Base-by-base conservation (phyloP, 2,113 vertebrate species). In the Pampusana beccarii region DNA sequence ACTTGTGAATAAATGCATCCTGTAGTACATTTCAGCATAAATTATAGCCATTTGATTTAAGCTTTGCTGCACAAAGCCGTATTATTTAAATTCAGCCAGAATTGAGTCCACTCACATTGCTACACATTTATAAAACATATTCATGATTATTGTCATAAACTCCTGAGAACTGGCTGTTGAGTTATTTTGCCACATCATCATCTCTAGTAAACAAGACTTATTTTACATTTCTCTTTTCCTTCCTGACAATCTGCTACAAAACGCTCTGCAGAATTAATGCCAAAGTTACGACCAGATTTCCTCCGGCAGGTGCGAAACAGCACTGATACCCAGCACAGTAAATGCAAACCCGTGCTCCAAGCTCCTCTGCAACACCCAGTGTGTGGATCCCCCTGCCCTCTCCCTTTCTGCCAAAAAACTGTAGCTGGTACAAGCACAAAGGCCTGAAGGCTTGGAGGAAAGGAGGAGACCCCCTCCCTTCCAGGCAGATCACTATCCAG, bases 1-100 rank as follows among this genome's bases (percentile, higher is more conserved):
- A 90, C 96, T 95, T 94, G 48, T 92, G 97, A 96, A 93, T 95
- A 97, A 96, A 97, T 96, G 93, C 87, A 91, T 93, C 85, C 62
- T 44, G 86, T 58, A 92, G 93, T 80, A 94, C 80, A 82, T 94
- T 89, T 92, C 92, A 74, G 81, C 93, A 94, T 96, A 93, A 95
- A 94, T 97, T 96, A 93, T 54, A 78, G 28, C 46, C 70, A 19
- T 80, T 83, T 92, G 95, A 95, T 95, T 91, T 82, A 91, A 91
- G 77, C 87, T 88, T 58, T 80, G 95, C 93, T 93, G 64, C 71
- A 80, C 38, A 94, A 94, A 93, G 82, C 85, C 62, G 3, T 71
- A 69, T 72, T 86, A 80, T 42, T 80, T 90, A 90, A 95, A 95
- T 89, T 65, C 84, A 80, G 73, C 73, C 93, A 48, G 64, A 90